Conservation (phyloP, 1,140 invertebrate species). For the Odontomachus brunneus region DNA sequence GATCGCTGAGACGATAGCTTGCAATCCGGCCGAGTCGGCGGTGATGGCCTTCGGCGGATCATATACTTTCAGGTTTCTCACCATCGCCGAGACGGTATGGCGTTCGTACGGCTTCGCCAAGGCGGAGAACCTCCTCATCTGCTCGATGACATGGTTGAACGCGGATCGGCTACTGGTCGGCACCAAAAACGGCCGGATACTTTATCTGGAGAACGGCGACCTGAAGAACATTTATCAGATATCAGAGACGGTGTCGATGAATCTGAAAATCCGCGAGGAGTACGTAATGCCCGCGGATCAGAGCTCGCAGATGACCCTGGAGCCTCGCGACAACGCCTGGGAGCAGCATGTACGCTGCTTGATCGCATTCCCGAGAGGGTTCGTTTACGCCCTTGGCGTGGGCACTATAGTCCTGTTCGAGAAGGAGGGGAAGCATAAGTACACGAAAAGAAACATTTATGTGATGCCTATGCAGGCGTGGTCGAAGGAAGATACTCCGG, state of each 20-base stretch:
- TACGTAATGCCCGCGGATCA: constrained; percentile 66
- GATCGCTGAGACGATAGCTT: constrained; percentile 86
- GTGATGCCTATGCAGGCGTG: constrained; percentile 84
- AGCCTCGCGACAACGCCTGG: constrained; percentile 65
- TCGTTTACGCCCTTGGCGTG: constrained; percentile 87
- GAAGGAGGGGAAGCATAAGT: constrained; percentile 87
- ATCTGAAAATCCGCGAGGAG: constrained; percentile 85
- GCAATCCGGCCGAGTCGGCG: constrained; percentile 92
- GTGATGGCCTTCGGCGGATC: constrained; percentile 91
- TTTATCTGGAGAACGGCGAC: constrained; percentile 93
- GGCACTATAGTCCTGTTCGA: constrained; percentile 89
- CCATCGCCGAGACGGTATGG: constrained; percentile 92
- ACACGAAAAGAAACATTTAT: constrained; percentile 87
- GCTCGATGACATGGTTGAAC: constrained; percentile 90
- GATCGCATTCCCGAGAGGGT: constrained; percentile 87
- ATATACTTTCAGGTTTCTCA: constrained; percentile 91
- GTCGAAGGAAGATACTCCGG: constrained; percentile 71
- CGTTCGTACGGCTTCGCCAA: constrained; percentile 93
- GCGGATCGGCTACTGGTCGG: constrained; percentile 91
- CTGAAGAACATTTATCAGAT: constrained; percentile 88
- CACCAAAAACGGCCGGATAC: constrained; percentile 89
- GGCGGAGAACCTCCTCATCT: constrained; percentile 90
- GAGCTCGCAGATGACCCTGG: constrained; percentile 72
- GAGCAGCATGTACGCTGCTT: constrained; percentile 84
- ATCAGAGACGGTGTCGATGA: constrained; percentile 85